Percentiles rank a stretch among this genome's conserved stretches.
Conservation (phyloP, 2,888 invertebrate genomes). For the Scaptomyza reducta region DNA sequence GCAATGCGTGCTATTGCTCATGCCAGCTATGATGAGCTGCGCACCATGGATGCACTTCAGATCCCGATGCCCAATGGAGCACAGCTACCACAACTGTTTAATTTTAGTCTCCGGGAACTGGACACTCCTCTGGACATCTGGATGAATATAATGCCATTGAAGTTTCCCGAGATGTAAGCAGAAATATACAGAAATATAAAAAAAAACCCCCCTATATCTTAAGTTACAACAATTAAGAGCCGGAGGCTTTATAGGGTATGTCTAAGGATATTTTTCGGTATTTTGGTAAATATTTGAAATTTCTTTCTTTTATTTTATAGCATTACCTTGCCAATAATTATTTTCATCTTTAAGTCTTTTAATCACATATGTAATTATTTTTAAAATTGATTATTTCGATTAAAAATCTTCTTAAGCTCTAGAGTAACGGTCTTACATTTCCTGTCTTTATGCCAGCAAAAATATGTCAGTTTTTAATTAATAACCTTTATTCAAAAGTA, state of each 20-base stretch:
- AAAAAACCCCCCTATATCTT: background rate
- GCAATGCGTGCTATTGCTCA: slow-evolving; percentile 98
- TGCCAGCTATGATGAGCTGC: slow-evolving; percentile 98
- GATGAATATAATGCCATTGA: slow-evolving; percentile 53
- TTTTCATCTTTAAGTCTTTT: no score
- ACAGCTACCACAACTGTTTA: slow-evolving; percentile 96
- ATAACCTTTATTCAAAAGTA: no score
- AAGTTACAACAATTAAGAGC: slow-evolving; percentile 1
- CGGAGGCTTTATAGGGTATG: background rate
- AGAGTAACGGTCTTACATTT: background rate
- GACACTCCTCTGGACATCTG: slow-evolving; percentile 67
- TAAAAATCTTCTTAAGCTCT: background rate
- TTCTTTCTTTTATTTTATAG: background rate
- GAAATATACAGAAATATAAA: background rate
- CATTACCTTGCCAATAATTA: background rate
- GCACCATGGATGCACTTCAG: slow-evolving; percentile 90
- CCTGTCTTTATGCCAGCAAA: background rate
- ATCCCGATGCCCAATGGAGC: slow-evolving; percentile 96
- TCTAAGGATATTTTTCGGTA: background rate
- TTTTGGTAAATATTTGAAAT: background rate
- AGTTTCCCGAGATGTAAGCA: slow-evolving; percentile 5
- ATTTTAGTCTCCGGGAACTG: slow-evolving; percentile 93
- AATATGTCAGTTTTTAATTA: no score
- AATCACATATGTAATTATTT: no score
- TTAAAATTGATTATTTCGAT: no score